Evolutionary conservation across 2,113 vertebrate genomes (phyloP).

Genomic region (Chlorocebus sabaeus): DNA sequence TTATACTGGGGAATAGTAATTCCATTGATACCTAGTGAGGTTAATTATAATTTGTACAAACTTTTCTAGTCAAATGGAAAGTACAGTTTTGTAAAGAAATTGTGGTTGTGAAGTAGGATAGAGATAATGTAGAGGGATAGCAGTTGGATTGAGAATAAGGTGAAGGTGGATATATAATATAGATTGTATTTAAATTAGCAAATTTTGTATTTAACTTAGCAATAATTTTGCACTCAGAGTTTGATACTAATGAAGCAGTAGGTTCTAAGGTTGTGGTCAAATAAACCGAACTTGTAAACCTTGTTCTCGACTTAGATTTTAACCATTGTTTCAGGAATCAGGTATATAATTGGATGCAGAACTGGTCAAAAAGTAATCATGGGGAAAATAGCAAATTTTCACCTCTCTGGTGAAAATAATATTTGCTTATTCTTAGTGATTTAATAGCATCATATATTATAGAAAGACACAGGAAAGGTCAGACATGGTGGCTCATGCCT

Average conservation of each 20-base stretch:
- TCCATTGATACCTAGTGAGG: background rate
- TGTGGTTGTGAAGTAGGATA: background rate
- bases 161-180: background rate
- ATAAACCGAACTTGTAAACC: background rate
- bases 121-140: background rate
- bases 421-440: background rate
- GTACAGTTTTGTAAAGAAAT: background rate
- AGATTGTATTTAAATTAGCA: background rate
- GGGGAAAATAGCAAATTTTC: background rate
- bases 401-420: background rate
- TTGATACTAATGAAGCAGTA: background rate
- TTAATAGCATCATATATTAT: background rate
- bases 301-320: background rate
- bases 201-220: background rate
- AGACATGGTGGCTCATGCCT: background rate
- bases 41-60: background rate
- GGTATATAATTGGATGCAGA: background rate
- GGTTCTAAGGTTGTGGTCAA: background rate
- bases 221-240: background rate
- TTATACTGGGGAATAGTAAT: background rate
- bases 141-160: background rate
- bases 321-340: background rate
- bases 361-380: background rate
- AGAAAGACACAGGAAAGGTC: background rate
- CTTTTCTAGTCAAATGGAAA: background rate